Evolutionary conservation across 2,888 invertebrate species (phyloP).

Genomic region (Cheilosia grossa): DNA sequence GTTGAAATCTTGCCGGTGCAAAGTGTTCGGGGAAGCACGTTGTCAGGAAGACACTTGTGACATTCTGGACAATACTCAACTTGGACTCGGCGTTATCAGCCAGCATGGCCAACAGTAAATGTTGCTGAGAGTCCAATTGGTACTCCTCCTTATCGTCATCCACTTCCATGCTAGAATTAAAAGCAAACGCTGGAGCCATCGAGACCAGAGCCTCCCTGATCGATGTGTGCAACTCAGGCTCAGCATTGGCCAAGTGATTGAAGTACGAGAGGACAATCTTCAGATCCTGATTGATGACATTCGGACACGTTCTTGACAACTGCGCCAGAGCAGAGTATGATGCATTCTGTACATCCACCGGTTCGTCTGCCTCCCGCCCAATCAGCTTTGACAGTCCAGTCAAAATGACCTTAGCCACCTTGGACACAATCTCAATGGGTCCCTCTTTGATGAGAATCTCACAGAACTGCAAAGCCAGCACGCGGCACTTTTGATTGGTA

Average conservation of each 20-base stretch:
- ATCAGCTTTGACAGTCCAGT: slow-evolving; percentile 82
- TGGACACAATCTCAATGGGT: slow-evolving; percentile 80
- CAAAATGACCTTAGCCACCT: slow-evolving; percentile 81
- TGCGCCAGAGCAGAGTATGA: slow-evolving; percentile 83
- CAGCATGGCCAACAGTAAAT: slow-evolving; percentile 86
- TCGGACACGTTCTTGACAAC: slow-evolving; percentile 84
- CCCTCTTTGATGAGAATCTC: slow-evolving; percentile 91
- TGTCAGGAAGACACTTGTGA: slow-evolving; percentile 92
- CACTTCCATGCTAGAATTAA: slow-evolving; percentile 77
- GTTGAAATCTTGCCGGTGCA: slow-evolving; percentile 91
- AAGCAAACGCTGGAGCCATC: slow-evolving; percentile 87
- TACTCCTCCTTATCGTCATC: slow-evolving; percentile 78
- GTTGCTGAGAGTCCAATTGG: slow-evolving; percentile 81
- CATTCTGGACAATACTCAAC: slow-evolving; percentile 91
- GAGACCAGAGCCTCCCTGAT: slow-evolving; percentile 88
- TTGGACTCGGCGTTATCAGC: slow-evolving; percentile 90
- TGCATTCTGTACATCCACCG: slow-evolving; percentile 84
- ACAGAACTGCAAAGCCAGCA: slow-evolving; percentile 91
- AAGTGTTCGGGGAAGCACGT: slow-evolving; percentile 92
- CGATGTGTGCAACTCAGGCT: slow-evolving; percentile 86
- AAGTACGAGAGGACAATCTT: slow-evolving; percentile 82
- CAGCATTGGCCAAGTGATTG: slow-evolving; percentile 80
- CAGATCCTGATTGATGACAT: slow-evolving; percentile 88
- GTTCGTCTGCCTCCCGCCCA: slow-evolving; percentile 80
- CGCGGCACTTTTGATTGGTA: slow-evolving; percentile 92